These are phyloP conservation scores for Melanotaenia maccullochi DNA, from an alignment of 2,797 vertebrate species.

Conservation along the genomic window DNA sequence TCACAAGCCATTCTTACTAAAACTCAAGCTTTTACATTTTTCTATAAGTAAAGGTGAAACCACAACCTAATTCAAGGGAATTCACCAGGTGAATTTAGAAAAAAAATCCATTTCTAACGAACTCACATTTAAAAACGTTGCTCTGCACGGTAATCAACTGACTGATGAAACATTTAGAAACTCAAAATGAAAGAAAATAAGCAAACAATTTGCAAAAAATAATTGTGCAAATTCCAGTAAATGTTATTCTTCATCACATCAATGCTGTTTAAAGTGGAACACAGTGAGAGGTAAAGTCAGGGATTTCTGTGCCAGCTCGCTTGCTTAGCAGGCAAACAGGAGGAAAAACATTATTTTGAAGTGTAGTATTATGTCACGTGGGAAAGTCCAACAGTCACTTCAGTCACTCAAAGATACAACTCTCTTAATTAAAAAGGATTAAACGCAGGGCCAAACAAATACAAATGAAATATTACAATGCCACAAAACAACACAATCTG, in stretches of 20 bases:
- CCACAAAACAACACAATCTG: constrained; percentile 6
- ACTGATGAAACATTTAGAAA: background rate
- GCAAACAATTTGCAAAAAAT: background rate
- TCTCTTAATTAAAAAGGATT: background rate
- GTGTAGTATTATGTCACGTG: constrained; percentile 50
- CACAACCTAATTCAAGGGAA: background rate
- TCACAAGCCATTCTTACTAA: background rate
- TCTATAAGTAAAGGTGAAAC: background rate
- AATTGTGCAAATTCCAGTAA: background rate
- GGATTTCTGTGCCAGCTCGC: constrained; percentile 7
- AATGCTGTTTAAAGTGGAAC: background rate
- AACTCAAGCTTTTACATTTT: background rate
- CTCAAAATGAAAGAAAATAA: background rate
- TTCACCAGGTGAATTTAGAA: constrained; percentile 13
- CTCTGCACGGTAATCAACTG: background rate
- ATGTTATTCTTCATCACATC: background rate
- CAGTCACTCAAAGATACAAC: constrained; percentile 19
- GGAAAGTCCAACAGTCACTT: constrained; percentile 57
- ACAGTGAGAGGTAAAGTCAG: background rate
- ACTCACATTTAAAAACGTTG: background rate
- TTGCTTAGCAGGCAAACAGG: constrained; percentile 36
- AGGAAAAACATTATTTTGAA: constrained; percentile 30
- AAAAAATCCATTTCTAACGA: constrained; percentile 9
- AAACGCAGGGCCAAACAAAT: constrained; percentile 16
- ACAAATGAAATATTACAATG: constrained; percentile 19